Evolutionary conservation across 2,888 invertebrate species (phyloP), one percentile per base, ranked within the genome.

Genomic region (Xestia rhomboidea): DNA sequence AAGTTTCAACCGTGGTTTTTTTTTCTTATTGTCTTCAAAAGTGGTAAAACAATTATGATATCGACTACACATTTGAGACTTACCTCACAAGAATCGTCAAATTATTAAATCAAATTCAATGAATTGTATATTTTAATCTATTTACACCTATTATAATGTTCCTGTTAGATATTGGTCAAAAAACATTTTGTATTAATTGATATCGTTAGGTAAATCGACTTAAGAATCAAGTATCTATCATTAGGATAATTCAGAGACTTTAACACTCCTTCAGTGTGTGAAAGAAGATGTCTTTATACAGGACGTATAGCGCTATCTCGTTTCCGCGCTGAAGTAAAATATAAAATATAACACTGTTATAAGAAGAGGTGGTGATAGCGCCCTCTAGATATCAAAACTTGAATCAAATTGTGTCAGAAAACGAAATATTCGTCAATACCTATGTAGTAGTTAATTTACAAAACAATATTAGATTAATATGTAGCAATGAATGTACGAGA

Each of bases 401-500:
- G 67, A 77, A 70, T 60, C 66, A 73, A 68, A 78, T 51, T 60
- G 18, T 57, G 57, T 80, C n/a, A 1, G 30, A 75, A 70, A 60
- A 46, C n/a, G 8, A 2, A 74, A 38, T 71, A 73, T 76, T 66
- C 18, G 44, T 70, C 63, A 76, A 34, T 64, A 68, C 15, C 51
- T 51, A 27, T 74, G 46, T 70, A 51, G 15, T 34, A 69, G 41
- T 62, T 51, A 73, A 72, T 62, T 70, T 72, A 75, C 73, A 62
- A 73, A 62, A 18, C 72, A 49, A 41, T 73, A 49, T 72, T 57
- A 60, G 24, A 69, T 80, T 34, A 38, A 54, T 76, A 72, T 69
- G 66, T 60, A 78, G n/a, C 34, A 11, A 41, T 72, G 24, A 70
- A 66, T 84, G 68, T 81, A 78, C 13, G 63, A 41, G 62, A 63